Conservation (phyloP, 2,888 invertebrate genomes). For the Bursaphelenchus okinawaensis region DNA sequence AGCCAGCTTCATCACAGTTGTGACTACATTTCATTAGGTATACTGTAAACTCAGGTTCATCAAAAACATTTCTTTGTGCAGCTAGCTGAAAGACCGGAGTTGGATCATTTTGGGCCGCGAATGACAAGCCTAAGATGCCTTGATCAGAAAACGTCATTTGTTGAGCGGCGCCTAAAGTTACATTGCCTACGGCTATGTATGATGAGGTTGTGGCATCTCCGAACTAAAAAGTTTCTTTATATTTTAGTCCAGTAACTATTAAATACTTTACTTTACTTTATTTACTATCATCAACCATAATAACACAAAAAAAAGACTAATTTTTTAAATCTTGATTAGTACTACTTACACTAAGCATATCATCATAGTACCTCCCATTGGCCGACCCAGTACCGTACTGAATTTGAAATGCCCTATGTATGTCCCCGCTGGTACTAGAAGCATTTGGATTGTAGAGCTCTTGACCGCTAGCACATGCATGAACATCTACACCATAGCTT, state of each 20-base stretch:
- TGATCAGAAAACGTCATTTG: conserved; percentile 4
- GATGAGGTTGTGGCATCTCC: background rate
- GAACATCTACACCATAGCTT: conserved; percentile 3
- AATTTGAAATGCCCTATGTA: conserved; percentile 3
- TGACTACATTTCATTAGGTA: background rate
- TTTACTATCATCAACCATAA: too few species aligned
- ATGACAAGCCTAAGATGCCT: conserved; percentile 9
- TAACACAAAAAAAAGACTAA: too few species aligned
- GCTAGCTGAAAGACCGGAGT: conserved; percentile 8
- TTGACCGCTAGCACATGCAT: background rate
- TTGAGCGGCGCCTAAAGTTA: conserved; percentile 1
- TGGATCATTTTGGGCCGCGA: conserved; percentile 1
- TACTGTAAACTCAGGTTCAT: conserved; percentile 1
- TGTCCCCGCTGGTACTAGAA: background rate
- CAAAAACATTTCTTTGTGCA: conserved; percentile 6
- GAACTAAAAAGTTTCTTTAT: conserved; percentile 1
- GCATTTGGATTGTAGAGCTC: conserved; percentile 3
- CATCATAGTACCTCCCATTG: background rate
- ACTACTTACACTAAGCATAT: conserved; percentile 3
- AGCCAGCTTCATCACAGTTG: conserved; percentile 9
- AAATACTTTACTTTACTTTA: too few species aligned
- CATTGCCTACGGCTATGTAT: conserved; percentile 2
- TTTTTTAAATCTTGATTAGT: too few species aligned
- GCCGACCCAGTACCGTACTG: conserved; percentile 8
- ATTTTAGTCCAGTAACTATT: too few species aligned